Percentiles rank a stretch among this genome's conserved stretches.
phyloP scores from a whole-genome alignment of 1,140 invertebrate species.

The Ridgeia piscesae region DNA sequence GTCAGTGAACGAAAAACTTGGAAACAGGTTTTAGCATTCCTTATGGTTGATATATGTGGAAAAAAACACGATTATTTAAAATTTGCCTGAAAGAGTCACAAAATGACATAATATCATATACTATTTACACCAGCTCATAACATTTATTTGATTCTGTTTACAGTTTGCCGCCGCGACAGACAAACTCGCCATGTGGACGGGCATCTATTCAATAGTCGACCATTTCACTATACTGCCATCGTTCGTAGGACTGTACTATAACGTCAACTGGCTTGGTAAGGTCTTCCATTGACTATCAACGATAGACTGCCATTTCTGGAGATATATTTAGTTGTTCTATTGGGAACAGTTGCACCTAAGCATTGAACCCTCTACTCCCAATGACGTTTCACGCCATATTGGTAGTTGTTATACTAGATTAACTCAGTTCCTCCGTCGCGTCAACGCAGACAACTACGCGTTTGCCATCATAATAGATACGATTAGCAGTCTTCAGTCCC shows the following conservation, averaged over 20 bases:
- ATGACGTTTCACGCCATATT: not conserved
- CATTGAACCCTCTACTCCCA: not conserved
- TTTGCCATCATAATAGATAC: not conserved
- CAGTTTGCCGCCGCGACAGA: slow-evolving; percentile 20
- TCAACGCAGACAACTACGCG: not conserved
- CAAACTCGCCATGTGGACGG: slow-evolving; percentile 20
- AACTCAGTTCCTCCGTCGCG: not conserved
- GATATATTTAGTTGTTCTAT: not conserved
- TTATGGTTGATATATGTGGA: too few relatives aligned
- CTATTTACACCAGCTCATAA: not conserved
- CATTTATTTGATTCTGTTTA: not conserved
- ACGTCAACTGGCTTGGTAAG: slow-evolving; percentile 24
- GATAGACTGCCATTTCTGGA: not conserved
- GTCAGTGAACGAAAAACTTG: too few relatives aligned
- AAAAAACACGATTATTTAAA: too few relatives aligned
- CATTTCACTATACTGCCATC: slow-evolving; percentile 21
- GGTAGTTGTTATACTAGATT: not conserved
- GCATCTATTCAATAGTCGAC: slow-evolving; percentile 22
- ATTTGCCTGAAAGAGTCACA: too few relatives aligned
- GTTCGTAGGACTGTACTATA: slow-evolving; percentile 21
- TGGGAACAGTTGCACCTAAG: not conserved
- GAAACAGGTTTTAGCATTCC: too few relatives aligned
- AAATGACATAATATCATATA: too few relatives aligned
- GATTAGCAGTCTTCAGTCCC: not conserved
- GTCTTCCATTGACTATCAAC: not conserved